Conservation (phyloP, 2,797 vertebrate species). For the Enteromius viviparus region DNA sequence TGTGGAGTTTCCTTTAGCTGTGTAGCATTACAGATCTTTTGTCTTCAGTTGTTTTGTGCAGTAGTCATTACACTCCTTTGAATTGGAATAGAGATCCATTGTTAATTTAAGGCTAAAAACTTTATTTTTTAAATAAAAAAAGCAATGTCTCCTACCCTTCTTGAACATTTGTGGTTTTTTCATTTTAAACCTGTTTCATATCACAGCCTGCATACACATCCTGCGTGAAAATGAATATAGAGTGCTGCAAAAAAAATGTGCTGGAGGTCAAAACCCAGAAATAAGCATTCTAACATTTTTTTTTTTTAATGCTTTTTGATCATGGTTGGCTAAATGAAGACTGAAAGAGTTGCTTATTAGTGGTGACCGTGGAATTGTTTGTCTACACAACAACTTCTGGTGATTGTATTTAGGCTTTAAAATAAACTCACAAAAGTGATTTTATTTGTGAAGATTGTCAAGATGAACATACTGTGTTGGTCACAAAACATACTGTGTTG, state of each 20-base stretch:
- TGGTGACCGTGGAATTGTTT: neutral
- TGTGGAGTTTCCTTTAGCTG: slow-evolving; percentile 17
- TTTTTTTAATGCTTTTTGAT: neutral
- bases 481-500: neutral
- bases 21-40: slow-evolving; percentile 18
- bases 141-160: slow-evolving; percentile 26
- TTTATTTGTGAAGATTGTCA: neutral
- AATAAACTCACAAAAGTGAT: neutral
- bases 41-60: slow-evolving; percentile 22
- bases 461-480: neutral
- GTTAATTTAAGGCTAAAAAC: slow-evolving; percentile 45
- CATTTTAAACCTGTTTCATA: neutral
- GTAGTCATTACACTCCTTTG: slow-evolving; percentile 22
- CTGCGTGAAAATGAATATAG: too few relatives aligned
- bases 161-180: neutral
- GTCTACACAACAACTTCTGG: neutral
- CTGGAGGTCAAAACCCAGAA: neutral
- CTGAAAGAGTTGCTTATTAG: neutral
- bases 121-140: slow-evolving; percentile 50
- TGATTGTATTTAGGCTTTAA: too few relatives aligned
- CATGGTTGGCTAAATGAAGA: neutral
- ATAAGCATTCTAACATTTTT: neutral
- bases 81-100: slow-evolving; percentile 29
- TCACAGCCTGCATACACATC: neutral
- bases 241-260: neutral